phyloP scores from a whole-genome alignment of 2,888 invertebrate genomes.

The Ochlodes sylvanus region DNA sequence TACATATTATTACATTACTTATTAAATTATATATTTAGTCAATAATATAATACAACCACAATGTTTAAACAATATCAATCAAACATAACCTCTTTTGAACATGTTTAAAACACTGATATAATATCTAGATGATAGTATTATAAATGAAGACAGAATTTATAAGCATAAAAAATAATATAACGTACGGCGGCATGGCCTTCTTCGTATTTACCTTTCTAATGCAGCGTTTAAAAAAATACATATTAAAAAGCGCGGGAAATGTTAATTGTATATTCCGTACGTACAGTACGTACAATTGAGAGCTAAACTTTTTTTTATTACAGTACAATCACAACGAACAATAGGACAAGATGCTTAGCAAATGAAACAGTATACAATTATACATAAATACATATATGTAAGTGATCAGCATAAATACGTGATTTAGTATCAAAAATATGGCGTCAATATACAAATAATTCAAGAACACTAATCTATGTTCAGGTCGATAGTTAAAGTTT shows the following conservation, averaged over 20 bases:
- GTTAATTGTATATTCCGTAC: background rate
- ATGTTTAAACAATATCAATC: background rate
- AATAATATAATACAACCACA: background rate
- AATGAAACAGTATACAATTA: constrained; percentile 12
- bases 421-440: constrained; percentile 26
- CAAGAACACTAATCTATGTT: background rate
- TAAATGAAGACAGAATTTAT: too few species aligned
- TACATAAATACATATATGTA: constrained; percentile 12
- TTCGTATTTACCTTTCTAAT: background rate
- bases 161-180: too few species aligned
- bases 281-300: constrained; percentile 8
- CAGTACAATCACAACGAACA: constrained; percentile 19
- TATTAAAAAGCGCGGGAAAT: background rate
- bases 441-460: constrained; percentile 12
- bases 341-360: constrained; percentile 7
- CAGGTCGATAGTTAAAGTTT: background rate
- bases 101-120: background rate
- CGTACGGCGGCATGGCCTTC: background rate
- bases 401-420: constrained; percentile 5
- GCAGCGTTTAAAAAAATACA: background rate
- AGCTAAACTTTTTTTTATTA: constrained; percentile 1
- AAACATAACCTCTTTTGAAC: background rate
- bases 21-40: background rate
- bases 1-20: too few species aligned
- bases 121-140: background rate